Conservation (phyloP, 2,888 invertebrate genomes). For the Mythimna loreyi region DNA sequence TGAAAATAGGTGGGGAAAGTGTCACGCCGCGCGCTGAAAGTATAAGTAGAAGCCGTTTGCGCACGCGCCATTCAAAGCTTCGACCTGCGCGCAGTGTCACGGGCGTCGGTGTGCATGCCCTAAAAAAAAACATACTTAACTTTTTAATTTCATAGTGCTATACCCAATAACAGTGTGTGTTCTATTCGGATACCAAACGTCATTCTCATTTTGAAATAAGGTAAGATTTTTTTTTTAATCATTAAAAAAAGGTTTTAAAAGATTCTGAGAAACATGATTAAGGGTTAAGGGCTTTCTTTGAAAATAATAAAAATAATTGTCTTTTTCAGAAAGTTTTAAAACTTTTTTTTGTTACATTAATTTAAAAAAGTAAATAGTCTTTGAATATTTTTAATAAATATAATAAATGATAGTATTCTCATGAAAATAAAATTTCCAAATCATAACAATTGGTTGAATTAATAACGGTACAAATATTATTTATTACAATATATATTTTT, state of each 20-base stretch:
- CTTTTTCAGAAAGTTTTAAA: background rate
- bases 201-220: constrained; percentile 40
- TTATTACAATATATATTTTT: too few relatives aligned
- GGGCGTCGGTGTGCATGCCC: constrained; percentile 65
- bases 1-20: constrained; percentile 86
- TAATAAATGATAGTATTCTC: background rate
- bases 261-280: too few relatives aligned
- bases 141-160: constrained; percentile 49
- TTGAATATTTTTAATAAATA: background rate
- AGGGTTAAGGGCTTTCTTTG: too few relatives aligned
- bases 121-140: constrained; percentile 39
- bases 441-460: background rate
- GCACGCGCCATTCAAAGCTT: constrained; percentile 81
- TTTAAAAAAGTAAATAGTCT: too few relatives aligned
- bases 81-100: constrained; percentile 73
- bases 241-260: too few relatives aligned
- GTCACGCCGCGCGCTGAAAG: constrained; percentile 81
- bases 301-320: background rate
- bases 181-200: constrained; percentile 54
- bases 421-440: background rate
- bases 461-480: too few relatives aligned
- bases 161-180: constrained; percentile 67
- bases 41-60: constrained; percentile 84
- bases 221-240: constrained; percentile 50
- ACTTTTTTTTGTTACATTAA: background rate